Percentiles rank a stretch among this genome's conserved stretches.
Evolutionary conservation across 2,797 vertebrate genomes (phyloP).

Genomic region (Mareca penelope): DNA sequence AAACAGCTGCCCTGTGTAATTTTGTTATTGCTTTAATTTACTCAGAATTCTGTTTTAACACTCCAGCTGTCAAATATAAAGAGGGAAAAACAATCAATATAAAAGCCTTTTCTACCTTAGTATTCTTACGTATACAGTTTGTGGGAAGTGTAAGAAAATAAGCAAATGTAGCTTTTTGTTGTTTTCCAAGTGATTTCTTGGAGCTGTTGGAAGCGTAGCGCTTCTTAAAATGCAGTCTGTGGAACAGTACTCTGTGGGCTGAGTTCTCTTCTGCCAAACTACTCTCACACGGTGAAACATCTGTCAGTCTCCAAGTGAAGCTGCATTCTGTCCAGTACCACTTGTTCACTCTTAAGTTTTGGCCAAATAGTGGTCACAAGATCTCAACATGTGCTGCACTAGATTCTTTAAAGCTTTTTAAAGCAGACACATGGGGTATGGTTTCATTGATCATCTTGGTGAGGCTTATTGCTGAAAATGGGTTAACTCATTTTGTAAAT

Average conservation of each 20-base stretch:
- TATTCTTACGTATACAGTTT: neutral
- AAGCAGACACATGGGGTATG: neutral
- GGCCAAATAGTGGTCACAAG: neutral
- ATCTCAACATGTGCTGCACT: neutral
- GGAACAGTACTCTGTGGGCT: neutral
- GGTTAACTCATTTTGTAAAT: neutral
- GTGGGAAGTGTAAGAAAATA: neutral
- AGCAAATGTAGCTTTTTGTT: neutral
- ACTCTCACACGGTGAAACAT: neutral
- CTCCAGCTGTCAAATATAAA: conserved; percentile 61
- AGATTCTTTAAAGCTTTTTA: neutral
- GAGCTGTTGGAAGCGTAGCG: neutral
- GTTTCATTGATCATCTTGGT: neutral
- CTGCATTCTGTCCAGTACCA: neutral
- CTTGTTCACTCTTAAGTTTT: neutral
- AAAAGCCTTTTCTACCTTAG: conserved; percentile 37
- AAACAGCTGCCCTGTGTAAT: conserved; percentile 70
- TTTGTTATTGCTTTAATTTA: conserved; percentile 73
- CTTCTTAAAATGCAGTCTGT: neutral
- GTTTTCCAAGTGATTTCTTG: neutral
- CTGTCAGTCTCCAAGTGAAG: neutral
- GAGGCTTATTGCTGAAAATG: neutral
- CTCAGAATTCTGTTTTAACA: conserved; percentile 68
- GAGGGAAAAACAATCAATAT: conserved; percentile 34
- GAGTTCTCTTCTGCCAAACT: neutral